Base-by-base conservation (phyloP, 2,113 vertebrate genomes). In the Poecile atricapillus region DNA sequence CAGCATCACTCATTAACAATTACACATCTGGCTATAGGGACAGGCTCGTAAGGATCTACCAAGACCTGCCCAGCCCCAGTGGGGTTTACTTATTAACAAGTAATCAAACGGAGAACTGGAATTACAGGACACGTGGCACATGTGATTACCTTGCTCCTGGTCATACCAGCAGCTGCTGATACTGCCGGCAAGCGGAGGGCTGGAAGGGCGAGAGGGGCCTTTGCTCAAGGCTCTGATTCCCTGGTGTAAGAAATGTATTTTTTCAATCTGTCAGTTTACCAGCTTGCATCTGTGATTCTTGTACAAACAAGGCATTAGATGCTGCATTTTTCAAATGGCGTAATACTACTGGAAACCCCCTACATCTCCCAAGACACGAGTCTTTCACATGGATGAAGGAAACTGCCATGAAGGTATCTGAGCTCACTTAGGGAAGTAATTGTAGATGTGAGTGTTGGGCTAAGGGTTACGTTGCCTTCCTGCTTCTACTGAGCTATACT, bases 11-110 rank as follows among this genome's bases (percentile, higher is more conserved):
- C 47, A 90, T 46, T 59, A 82, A 92, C 64, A 7, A 85, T 89
- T 87, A 70, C 33, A 89, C 78, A 67, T 41, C 35, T 22, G 62
- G 50, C 43, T 22, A 25, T 4, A 47, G 2, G 69, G 39, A 86
- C 88, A 83, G 27, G 63, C 88, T 86, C 15, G 0, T 4, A 52
- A 87, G 74, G 86, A 75, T 74, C 77, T 76, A 80, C 46, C 0
- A 0, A 77, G 85, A 33, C 60, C 67, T 86, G 86, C 81, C 83
- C 83, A 88, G 17, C 87, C 89, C 68, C 39, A 43, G 8, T 22
- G 49, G 84, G 49, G 88, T 85, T 96, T 95, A 97, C 95, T 96
- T 41, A 96, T 95, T 95, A 95, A 95, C 95, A 90, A 89, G 93
- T 76, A 76, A 91, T 91, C 67, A 73, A 91, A 91, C 1, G 7